Base-by-base conservation (phyloP, 2,888 invertebrate genomes). In the Pandemis corylana region DNA sequence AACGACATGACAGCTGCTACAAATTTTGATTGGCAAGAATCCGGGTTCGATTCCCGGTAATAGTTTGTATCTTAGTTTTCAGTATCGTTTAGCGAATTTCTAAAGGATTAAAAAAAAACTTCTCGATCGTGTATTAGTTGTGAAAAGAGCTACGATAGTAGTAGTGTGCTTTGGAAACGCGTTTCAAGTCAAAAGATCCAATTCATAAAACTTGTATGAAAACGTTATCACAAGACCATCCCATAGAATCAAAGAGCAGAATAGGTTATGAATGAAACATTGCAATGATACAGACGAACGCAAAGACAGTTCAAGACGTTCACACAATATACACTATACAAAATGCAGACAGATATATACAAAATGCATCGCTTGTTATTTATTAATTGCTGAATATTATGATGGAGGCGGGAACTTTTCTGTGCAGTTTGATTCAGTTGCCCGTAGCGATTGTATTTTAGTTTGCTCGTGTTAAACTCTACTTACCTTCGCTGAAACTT, bases 291-390 rank as follows among this genome's bases (percentile, higher is more conserved):
- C 49, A 49, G 10, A 51, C 67, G 51, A 28, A 62, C 49, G 59
- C 56, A 51, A n/a, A n/a, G 41, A 69, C 73, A 49, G 62, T 63
- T 46, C 46, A 68, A 72, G 59, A 51, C 36, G 51, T 64, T 65
- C 49, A 69, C 65, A 69, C 28, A 64, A 64, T 74, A 36, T 65
- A 74, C 49, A 69, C 66, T 68, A 42, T 56, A 69, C 68, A 69
- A 15, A 36, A 53, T 20, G 65, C 49, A 42, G 63, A 74, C 65
- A 74, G 62, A 62, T 68, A 65, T 68, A 41, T 68, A 73, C 68
- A 64, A 63, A 56, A 53, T 69, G 59, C 56, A 74, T 42, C 61
- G 15, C 12, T 41, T 63, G 59, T 59, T 65, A 70, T 65, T 42
- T 28, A 64, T 73, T 63, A 73, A 46, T n/a, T 69, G 67, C 13